Percentiles rank a stretch among this genome's conserved stretches.
Conservation (phyloP, 2,113 vertebrate species). For the Parus major region DNA sequence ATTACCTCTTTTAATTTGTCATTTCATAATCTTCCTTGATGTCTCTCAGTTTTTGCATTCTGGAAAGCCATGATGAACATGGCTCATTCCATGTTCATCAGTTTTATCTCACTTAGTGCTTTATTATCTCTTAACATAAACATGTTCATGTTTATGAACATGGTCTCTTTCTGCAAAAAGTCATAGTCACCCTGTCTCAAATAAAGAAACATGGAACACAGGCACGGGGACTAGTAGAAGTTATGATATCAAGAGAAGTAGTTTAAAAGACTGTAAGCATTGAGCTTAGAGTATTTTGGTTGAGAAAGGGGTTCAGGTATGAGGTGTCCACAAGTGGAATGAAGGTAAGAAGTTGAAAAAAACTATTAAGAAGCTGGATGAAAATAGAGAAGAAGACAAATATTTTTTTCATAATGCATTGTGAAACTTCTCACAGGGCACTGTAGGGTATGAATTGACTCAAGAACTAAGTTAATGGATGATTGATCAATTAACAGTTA, state of each 20-base stretch:
- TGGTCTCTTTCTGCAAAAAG: neutral
- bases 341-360: neutral
- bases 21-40: neutral
- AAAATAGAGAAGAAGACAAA: neutral
- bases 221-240: neutral
- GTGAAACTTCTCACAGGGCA: neutral
- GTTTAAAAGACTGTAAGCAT: neutral
- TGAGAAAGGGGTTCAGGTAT: neutral
- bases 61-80: neutral
- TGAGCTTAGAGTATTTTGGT: neutral
- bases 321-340: neutral
- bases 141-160: rapidly evolving
- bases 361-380: neutral
- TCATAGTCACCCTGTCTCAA: neutral
- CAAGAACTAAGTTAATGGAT: neutral
- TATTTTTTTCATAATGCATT: neutral
- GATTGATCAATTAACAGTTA: neutral
- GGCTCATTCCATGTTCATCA: neutral
- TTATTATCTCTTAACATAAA: neutral
- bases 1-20: neutral
- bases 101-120: neutral
- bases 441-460: neutral
- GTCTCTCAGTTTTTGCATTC: neutral
- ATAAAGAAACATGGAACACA: neutral
- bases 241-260: neutral